Evolutionary conservation across 2,888 invertebrate genomes (phyloP), one percentile per base, ranked within the genome.

Genomic region (Oscheius sp.): DNA sequence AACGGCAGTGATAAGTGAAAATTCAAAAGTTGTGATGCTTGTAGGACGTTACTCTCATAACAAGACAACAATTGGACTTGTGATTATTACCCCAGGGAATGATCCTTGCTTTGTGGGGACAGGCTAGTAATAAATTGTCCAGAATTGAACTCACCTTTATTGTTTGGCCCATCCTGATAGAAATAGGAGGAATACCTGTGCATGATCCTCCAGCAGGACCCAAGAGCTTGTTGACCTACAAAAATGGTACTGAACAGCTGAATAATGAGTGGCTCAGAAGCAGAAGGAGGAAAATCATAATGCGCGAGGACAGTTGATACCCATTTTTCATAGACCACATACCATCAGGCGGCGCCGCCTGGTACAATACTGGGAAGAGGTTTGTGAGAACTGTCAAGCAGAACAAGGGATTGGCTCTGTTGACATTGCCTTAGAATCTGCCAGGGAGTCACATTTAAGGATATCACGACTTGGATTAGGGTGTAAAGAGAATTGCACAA

Each of bases 281-380:
- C 35, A 50, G 21, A 32, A 55, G 21, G 21, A 55, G 9, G 50
- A 50, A 21, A 32, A n/a, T 35, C 55, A 55, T 51, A 68, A 68
- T 68, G 68, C 53, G 68, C 53, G 53, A 68, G 50, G 68, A 53
- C 68, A 68, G 68, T 68, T 68, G 68, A 35, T 37, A 55, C 37
- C 35, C 33, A 68, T 68, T 68, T 68, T 42, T 53, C 53, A 68
- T 55, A n/a, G 2, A 33, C 37, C 13, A 60, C 35, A 68, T 53
- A 68, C 68, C 68, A 68, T 68, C 68, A 55, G 68, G 68, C 68
- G 68, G 68, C 29, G 68, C 53, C 35, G 68, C 68, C 68, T 68
- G 68, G 68, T 55, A 68, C 68, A 55, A 68, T 47, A 63, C 29
- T 63, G 48, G 42, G 42, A 42, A 37, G 37, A 13, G 63, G 29